These are phyloP conservation scores for Zosterops japonicus DNA, from an alignment of 2,113 vertebrate genomes.

Conservation along the genomic window DNA sequence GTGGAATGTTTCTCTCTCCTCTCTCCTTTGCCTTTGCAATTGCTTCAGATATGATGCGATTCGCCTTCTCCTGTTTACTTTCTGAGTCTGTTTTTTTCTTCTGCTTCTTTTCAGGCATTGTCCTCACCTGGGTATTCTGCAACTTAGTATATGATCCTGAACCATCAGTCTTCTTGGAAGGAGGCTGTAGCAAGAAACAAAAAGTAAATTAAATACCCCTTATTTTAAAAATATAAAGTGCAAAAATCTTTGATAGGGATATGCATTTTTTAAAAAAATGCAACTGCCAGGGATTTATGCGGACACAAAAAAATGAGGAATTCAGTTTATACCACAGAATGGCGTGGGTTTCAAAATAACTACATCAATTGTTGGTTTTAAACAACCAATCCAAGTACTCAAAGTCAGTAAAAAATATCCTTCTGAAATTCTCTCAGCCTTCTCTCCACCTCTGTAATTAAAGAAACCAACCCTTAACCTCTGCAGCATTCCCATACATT, in stretches of 20 bases:
- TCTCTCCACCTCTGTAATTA: not conserved
- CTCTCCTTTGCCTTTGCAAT: constrained; percentile 94
- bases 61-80: constrained; percentile 98
- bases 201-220: not conserved
- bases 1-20: constrained; percentile 95
- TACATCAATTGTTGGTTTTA: constrained; percentile 26
- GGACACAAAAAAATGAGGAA: constrained; percentile 26
- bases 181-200: constrained; percentile 67
- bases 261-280: not conserved
- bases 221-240: not conserved
- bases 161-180: constrained; percentile 94
- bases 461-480: not conserved
- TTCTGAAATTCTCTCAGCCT: constrained; percentile 11
- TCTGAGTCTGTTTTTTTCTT: constrained; percentile 86
- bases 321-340: constrained; percentile 40
- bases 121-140: constrained; percentile 91
- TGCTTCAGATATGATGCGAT: constrained; percentile 97
- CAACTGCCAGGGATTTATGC: not conserved
- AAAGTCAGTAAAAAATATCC: not conserved
- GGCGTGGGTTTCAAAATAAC: constrained; percentile 27
- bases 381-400: not conserved
- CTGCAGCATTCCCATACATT: not conserved
- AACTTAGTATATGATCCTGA: constrained; percentile 84
- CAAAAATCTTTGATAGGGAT: not conserved
- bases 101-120: constrained; percentile 84